These are phyloP conservation scores for Platycheirus albimanus DNA, from an alignment of 2,888 invertebrate genomes.

Conservation along the genomic window DNA sequence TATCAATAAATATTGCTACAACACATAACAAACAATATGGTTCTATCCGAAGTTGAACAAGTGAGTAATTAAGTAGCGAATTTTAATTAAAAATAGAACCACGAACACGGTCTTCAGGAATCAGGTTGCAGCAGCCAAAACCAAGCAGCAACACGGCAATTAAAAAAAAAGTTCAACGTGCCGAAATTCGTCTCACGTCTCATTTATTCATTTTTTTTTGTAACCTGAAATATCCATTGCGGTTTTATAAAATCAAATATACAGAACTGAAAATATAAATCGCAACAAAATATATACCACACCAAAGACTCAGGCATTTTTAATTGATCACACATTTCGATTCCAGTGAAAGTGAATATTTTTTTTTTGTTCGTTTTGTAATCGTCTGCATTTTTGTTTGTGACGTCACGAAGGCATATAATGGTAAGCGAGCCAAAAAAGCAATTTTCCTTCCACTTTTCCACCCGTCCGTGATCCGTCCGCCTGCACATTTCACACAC, in stretches of 20 bases:
- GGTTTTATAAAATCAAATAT: not conserved
- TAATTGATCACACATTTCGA: slow-evolving; percentile 35
- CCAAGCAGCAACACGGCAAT: slow-evolving; percentile 17
- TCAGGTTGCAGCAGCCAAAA: slow-evolving; percentile 67
- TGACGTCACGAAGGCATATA: slow-evolving; percentile 60
- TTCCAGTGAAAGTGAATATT: slow-evolving; percentile 50
- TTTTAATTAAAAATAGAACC: slow-evolving; percentile 67
- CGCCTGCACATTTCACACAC: not conserved
- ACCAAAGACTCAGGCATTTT: slow-evolving; percentile 17
- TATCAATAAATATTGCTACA: slow-evolving; percentile 32
- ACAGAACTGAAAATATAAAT: not conserved
- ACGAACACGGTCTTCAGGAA: slow-evolving; percentile 27
- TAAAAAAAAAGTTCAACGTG: slow-evolving; percentile 18
- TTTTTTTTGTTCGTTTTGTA: slow-evolving; percentile 50
- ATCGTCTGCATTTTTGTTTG: slow-evolving; percentile 68
- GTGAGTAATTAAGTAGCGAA: slow-evolving; percentile 61
- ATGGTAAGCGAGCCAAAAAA: slow-evolving; percentile 65
- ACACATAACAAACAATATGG: slow-evolving; percentile 52
- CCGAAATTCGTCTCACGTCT: slow-evolving; percentile 2
- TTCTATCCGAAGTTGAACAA: slow-evolving; percentile 69
- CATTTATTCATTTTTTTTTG: slow-evolving; percentile 26
- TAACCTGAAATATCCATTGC: not conserved
- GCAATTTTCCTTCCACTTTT: slow-evolving; percentile 22
- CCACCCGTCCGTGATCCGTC: no score
- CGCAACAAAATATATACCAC: not conserved